phyloP scores from a whole-genome alignment of 2,113 vertebrate genomes.

The Elachura formosa region DNA sequence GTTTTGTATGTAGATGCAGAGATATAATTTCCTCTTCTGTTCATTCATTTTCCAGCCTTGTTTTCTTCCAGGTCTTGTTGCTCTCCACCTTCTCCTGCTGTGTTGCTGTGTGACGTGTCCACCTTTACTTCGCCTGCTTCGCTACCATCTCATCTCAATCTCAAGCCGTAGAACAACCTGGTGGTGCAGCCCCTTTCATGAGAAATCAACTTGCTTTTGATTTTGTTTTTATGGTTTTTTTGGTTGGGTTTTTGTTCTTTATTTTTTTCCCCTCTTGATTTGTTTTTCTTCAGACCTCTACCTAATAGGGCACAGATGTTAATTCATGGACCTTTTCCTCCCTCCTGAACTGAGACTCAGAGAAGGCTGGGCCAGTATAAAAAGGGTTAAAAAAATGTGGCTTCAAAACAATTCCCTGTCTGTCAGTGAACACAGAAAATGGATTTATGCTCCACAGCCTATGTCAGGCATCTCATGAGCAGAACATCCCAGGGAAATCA shows the following conservation, averaged over 20 bases:
- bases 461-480: not conserved
- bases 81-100: slow-evolving; percentile 87
- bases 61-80: slow-evolving; percentile 91
- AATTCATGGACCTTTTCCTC: slow-evolving; percentile 53
- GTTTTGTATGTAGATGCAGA: slow-evolving; percentile 55
- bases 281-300: slow-evolving; percentile 51
- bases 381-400: not conserved
- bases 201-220: slow-evolving; percentile 76
- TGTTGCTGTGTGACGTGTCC: slow-evolving; percentile 83
- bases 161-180: slow-evolving; percentile 79
- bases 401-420: not conserved
- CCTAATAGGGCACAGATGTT: slow-evolving; percentile 59
- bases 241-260: not conserved
- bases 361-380: slow-evolving; percentile 20
- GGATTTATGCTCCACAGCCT: not conserved
- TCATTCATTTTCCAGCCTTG: slow-evolving; percentile 82
- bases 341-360: slow-evolving; percentile 46
- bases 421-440: not conserved
- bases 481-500: not conserved
- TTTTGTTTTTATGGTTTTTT: slow-evolving; percentile 26
- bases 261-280: slow-evolving; percentile 18
- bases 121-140: slow-evolving; percentile 86
- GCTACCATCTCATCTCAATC: slow-evolving; percentile 93
- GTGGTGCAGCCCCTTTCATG: slow-evolving; percentile 74
- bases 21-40: slow-evolving; percentile 65